These are phyloP conservation scores for Hypsibius dujardini DNA, from an alignment of 1,140 invertebrate genomes.

Conservation along the genomic window DNA sequence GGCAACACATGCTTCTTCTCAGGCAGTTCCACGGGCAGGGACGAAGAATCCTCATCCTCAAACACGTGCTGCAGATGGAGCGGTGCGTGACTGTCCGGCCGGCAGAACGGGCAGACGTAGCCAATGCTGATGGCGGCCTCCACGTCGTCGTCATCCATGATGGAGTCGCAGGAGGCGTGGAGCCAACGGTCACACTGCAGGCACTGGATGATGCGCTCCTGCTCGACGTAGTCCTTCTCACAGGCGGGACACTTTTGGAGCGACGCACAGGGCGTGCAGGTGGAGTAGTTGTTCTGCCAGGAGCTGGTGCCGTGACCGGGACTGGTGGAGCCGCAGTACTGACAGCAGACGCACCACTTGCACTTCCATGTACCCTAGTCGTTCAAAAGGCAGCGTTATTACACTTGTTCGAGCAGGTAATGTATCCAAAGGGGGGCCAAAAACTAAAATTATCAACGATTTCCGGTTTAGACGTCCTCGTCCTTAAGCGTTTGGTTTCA, in stretches of 20 bases:
- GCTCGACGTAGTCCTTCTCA: constrained; percentile 58
- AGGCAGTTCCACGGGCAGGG: constrained; percentile 13
- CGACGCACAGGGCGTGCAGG: constrained; percentile 81
- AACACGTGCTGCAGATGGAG: constrained; percentile 42
- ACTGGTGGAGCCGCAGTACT: constrained; percentile 65
- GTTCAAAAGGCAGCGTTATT: too few species aligned
- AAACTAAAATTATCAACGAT: too few species aligned
- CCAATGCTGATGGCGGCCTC: constrained; percentile 58
- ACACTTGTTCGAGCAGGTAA: too few species aligned
- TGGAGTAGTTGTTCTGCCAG: constrained; percentile 68
- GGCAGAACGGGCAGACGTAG: constrained; percentile 72
- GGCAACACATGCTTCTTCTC: not conserved
- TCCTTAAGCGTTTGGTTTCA: too few species aligned
- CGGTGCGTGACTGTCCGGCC: constrained; percentile 54
- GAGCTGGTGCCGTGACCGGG: constrained; percentile 54
- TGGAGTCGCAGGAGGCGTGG: constrained; percentile 74
- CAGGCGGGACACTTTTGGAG: constrained; percentile 67
- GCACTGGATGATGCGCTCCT: constrained; percentile 88
- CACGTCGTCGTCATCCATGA: constrained; percentile 67
- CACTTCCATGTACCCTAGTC: constrained; percentile 74
- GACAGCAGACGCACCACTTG: constrained; percentile 83
- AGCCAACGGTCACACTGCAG: constrained; percentile 77
- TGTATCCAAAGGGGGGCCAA: too few species aligned
- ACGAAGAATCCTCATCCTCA: constrained; percentile 16
- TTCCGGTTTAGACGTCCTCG: too few species aligned